Conservation (phyloP, 92 coral and sea anemone genomes). For the Porites lobata region DNA sequence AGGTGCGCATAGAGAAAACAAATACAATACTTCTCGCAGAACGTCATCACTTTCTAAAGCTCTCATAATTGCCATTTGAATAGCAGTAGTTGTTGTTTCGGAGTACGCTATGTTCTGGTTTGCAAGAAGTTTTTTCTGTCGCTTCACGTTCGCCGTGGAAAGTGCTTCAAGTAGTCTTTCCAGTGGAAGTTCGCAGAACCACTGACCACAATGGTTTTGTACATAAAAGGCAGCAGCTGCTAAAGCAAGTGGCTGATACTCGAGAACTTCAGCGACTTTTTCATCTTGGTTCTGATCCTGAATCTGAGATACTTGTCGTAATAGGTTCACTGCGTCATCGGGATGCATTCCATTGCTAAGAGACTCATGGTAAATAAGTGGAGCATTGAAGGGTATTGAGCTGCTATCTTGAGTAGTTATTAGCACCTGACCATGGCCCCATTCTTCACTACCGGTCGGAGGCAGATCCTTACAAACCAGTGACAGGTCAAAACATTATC, state of each 20-base stretch:
- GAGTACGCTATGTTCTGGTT: constrained; percentile 15
- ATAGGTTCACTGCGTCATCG: neutral
- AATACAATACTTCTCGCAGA: constrained; percentile 29
- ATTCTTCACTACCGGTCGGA: constrained; percentile 30
- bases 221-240: too few species aligned
- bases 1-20: constrained; percentile 22
- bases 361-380: constrained; percentile 12
- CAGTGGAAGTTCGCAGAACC: too few species aligned
- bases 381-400: constrained; percentile 16
- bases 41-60: constrained; percentile 11
- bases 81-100: constrained; percentile 46
- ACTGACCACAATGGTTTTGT: too few species aligned
- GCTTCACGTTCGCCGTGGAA: constrained; percentile 28
- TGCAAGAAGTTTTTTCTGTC: constrained; percentile 34
- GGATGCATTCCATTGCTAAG: constrained; percentile 44
- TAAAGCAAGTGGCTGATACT: too few species aligned
- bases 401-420: constrained; percentile 57
- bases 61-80: constrained; percentile 41
- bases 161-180: constrained; percentile 38
- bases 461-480: constrained; percentile 31
- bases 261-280: too few species aligned
- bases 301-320: too few species aligned
- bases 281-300: too few species aligned
- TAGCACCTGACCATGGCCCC: constrained; percentile 53
- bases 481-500: constrained; percentile 45